Evolutionary conservation across 2,888 invertebrate genomes (phyloP).

Genomic region (Andrena praecox): DNA sequence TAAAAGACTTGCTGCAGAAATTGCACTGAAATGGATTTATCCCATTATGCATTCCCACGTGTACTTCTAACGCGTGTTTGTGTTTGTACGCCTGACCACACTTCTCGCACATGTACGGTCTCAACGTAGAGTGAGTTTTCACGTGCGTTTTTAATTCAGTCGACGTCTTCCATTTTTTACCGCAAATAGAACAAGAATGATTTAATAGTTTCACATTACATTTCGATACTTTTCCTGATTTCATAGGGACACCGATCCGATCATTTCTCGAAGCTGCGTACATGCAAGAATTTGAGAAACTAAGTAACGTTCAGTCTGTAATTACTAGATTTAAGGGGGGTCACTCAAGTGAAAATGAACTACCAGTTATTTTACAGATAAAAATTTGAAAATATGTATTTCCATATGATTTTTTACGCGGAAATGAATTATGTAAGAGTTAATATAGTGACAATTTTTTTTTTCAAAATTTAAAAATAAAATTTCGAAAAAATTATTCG

Average conservation of each 20-base stretch:
- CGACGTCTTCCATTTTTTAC: conserved; percentile 73
- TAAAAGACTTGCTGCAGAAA: conserved; percentile 88
- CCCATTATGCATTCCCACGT: conserved; percentile 87
- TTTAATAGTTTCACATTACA: conserved; percentile 68
- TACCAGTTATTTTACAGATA: too few species aligned
- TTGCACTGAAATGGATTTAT: conserved; percentile 88
- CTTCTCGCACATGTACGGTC: conserved; percentile 85
- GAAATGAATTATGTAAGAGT: too few species aligned
- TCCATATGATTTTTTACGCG: too few species aligned
- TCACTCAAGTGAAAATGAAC: too few species aligned
- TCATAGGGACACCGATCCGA: conserved; percentile 34
- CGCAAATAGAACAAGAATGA: conserved; percentile 74
- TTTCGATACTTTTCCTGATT: conserved; percentile 65
- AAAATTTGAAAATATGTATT: too few species aligned
- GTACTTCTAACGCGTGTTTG: conserved; percentile 88
- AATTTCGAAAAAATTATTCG: too few species aligned
- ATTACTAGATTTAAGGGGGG: neutral
- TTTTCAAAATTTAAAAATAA: too few species aligned
- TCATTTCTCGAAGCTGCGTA: conserved; percentile 11
- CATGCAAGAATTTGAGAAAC: conserved; percentile 2
- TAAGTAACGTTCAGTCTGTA: neutral
- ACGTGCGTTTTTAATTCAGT: conserved; percentile 74
- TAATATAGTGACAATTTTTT: too few species aligned
- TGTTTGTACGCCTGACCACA: conserved; percentile 88
- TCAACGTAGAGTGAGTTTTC: conserved; percentile 75